A percentile compares a stretch with the other conserved stretches of the same genome.
These are phyloP conservation scores for Hetaerina titia DNA, from an alignment of 2,888 invertebrate genomes.

Conservation along the genomic window DNA sequence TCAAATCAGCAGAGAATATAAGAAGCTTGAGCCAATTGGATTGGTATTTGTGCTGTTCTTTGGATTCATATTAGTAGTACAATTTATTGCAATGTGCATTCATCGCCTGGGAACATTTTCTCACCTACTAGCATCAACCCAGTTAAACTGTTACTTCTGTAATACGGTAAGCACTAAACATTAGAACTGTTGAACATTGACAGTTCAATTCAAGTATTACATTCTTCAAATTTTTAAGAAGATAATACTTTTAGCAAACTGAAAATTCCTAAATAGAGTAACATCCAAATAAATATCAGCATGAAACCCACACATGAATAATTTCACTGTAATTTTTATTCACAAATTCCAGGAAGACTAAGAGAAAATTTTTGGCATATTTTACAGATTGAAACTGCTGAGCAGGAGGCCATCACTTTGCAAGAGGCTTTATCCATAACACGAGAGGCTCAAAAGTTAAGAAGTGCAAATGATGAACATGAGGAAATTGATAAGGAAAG, in stretches of 20 bases:
- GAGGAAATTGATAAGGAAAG: background rate
- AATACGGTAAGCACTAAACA: conserved; percentile 84
- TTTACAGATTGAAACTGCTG: background rate
- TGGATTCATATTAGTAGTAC: conserved; percentile 95
- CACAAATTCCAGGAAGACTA: background rate
- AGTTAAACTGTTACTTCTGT: conserved; percentile 89
- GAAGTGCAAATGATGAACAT: background rate
- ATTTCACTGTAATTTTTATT: too few relatives aligned
- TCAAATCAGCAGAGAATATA: conserved; percentile 91
- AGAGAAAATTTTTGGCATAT: background rate
- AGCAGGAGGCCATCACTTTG: background rate
- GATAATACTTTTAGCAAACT: too few relatives aligned
- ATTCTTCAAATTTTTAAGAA: background rate
- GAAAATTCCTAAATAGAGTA: too few relatives aligned
- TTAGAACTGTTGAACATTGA: background rate
- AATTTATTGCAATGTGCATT: conserved; percentile 98
- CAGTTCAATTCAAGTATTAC: background rate
- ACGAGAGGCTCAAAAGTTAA: conserved; percentile 42
- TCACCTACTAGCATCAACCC: conserved; percentile 97
- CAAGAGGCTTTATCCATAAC: conserved; percentile 37
- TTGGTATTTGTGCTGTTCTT: conserved; percentile 98
- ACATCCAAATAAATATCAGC: too few relatives aligned
- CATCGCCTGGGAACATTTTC: conserved; percentile 98
- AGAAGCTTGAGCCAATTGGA: conserved; percentile 97
- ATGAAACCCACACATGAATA: too few relatives aligned